phyloP scores from a whole-genome alignment of 2,797 vertebrate species.

The Tolypeutes matacus region DNA sequence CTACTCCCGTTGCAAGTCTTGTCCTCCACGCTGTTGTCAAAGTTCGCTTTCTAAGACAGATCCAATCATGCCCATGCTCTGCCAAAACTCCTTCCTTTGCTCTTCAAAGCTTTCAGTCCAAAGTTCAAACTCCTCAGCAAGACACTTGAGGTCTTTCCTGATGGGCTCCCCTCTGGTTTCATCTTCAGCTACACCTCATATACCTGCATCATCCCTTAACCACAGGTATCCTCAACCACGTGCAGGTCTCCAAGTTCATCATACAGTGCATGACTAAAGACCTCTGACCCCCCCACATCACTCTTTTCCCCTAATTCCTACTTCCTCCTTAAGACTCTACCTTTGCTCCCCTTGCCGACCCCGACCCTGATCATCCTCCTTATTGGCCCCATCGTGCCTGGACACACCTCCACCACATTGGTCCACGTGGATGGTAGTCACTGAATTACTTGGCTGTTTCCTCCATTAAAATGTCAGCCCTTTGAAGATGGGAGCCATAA shows the following conservation, averaged over 20 bases:
- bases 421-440: too few species aligned
- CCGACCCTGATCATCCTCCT: too few species aligned
- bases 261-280: background rate
- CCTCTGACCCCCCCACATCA: background rate
- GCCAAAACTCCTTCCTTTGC: background rate
- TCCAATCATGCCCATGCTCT: background rate
- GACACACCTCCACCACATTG: fast-evolving
- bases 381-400: background rate
- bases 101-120: background rate
- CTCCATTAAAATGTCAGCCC: background rate
- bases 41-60: background rate
- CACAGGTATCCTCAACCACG: fast-evolving
- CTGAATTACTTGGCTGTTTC: background rate
- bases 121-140: background rate
- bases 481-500: background rate
- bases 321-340: background rate
- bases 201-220: background rate
- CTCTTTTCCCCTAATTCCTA: background rate
- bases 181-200: background rate
- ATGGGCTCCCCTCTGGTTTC: background rate
- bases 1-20: background rate
- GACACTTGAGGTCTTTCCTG: background rate
- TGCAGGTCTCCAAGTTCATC: background rate
- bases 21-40: background rate
- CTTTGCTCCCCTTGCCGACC: background rate